Conservation (phyloP, 2,113 vertebrate genomes). For the Misgurnus anguillicaudatus region DNA sequence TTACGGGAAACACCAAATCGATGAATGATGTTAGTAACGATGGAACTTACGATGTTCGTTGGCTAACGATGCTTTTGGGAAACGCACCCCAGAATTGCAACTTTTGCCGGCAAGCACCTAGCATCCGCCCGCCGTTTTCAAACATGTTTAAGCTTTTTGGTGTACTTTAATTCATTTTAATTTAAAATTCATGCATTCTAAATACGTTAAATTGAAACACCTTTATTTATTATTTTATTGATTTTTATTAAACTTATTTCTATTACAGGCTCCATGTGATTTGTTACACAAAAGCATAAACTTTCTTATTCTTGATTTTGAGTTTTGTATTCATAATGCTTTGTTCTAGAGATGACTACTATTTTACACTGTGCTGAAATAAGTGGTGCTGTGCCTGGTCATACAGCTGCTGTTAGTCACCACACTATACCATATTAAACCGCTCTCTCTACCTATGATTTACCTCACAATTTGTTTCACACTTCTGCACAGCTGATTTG, state of each 20-base stretch:
- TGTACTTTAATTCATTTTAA: slow-evolving; percentile 15
- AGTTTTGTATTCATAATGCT: not conserved
- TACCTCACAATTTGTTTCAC: not conserved
- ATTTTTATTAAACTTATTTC: slow-evolving; percentile 1
- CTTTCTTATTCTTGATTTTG: not conserved
- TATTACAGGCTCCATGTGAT: not conserved
- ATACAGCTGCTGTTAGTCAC: slow-evolving; percentile 6
- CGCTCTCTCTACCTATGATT: not conserved
- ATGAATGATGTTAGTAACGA: no score
- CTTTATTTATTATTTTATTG: not conserved
- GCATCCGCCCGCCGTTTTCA: no score
- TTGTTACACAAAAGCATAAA: not conserved
- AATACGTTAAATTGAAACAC: not conserved
- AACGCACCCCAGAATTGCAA: no score
- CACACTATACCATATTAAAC: not conserved
- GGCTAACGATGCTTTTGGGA: no score
- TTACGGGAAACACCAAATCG: no score
- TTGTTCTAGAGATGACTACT: not conserved
- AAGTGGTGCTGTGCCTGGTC: slow-evolving; percentile 3
- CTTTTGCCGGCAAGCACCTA: no score
- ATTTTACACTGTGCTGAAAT: slow-evolving; percentile 8
- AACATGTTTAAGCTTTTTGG: slow-evolving; percentile 39
- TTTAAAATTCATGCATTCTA: slow-evolving; percentile 8
- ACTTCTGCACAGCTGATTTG: not conserved
- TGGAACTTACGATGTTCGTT: no score